Conservation (phyloP, 2,888 invertebrate species). For the Drosophila buzzatii region DNA sequence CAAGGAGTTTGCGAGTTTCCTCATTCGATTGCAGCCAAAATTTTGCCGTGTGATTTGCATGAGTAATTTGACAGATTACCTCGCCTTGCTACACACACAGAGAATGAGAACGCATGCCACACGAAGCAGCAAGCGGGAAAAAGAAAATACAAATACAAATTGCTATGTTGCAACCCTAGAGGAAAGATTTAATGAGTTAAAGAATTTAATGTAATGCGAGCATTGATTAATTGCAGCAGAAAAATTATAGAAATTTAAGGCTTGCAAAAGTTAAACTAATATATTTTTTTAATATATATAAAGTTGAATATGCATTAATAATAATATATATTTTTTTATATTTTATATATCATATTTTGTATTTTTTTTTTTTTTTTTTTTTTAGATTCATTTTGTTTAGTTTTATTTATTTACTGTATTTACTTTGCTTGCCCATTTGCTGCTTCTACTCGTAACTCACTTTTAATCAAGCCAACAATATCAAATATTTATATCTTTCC, state of each 20-base stretch:
- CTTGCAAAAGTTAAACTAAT: too few relatives aligned
- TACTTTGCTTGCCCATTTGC: neutral
- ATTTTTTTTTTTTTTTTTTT: neutral
- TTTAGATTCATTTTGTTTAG: neutral
- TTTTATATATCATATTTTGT: neutral
- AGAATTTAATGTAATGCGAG: neutral
- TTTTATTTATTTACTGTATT: neutral
- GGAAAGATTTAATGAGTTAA: neutral
- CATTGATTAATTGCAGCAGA: conserved; percentile 11
- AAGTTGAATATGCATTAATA: too few relatives aligned
- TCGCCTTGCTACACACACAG: conserved; percentile 34
- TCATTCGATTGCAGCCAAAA: conserved; percentile 32
- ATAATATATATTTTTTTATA: too few relatives aligned
- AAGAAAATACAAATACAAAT: neutral
- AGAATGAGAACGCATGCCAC: conserved; percentile 23
- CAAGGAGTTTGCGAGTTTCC: conserved; percentile 5
- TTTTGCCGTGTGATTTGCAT: conserved; percentile 71
- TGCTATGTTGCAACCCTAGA: conserved; percentile 14
- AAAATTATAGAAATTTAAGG: neutral
- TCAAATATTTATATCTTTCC: neutral
- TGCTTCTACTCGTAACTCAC: neutral
- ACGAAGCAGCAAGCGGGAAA: conserved; percentile 1
- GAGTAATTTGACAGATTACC: conserved; percentile 82
- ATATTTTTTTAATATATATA: too few relatives aligned
- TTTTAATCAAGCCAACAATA: neutral